Percentiles rank a stretch among this genome's conserved stretches.
phyloP scores from a whole-genome alignment of 2,888 invertebrate genomes.

The Macrophya annulata region DNA sequence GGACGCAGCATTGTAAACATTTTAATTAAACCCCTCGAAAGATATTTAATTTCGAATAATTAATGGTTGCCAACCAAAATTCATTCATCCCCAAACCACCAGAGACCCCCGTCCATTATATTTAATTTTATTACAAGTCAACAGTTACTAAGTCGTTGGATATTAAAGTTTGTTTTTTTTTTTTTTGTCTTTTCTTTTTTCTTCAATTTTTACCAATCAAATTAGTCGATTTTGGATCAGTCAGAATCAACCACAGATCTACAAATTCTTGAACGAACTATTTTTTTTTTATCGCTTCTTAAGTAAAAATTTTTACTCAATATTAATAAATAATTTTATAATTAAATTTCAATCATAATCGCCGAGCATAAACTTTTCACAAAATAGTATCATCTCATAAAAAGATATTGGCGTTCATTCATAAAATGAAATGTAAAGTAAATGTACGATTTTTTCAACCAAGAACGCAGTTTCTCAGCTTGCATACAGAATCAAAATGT shows the following conservation, averaged over 20 bases:
- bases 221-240: conserved; percentile 20
- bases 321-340: not conserved
- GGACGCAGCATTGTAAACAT: conserved; percentile 72
- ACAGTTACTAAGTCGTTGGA: conserved; percentile 65
- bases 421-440: not conserved
- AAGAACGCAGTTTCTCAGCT: not conserved
- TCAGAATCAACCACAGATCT: not conserved
- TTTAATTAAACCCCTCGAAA: conserved; percentile 74
- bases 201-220: conserved; percentile 7
- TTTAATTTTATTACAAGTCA: conserved; percentile 72
- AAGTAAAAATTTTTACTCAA: not conserved
- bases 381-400: not conserved
- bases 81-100: conserved; percentile 65
- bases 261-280: not conserved
- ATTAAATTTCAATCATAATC: not conserved
- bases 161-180: conserved; percentile 63
- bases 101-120: conserved; percentile 69
- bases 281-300: not conserved
- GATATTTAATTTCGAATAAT: conserved; percentile 77
- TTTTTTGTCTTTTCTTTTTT: not conserved
- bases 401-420: not conserved
- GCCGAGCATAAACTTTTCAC: not conserved
- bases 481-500: not conserved
- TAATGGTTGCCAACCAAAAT: conserved; percentile 70
- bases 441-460: not conserved